phyloP scores from a whole-genome alignment of 2,888 invertebrate genomes.

The Tetrapedia diversipes region DNA sequence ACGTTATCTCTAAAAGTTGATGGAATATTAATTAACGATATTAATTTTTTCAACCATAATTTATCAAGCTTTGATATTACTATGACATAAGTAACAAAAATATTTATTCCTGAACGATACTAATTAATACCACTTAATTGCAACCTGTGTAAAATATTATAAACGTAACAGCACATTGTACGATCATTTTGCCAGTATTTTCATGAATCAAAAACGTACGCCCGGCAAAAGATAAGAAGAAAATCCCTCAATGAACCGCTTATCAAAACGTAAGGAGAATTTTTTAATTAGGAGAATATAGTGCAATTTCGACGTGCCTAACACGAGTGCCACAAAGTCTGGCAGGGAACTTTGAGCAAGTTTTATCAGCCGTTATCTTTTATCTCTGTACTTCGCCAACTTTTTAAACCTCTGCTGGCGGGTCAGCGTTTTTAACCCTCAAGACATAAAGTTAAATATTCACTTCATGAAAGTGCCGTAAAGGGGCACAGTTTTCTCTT shows the following conservation, averaged over 20 bases:
- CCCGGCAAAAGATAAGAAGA: too few relatives aligned
- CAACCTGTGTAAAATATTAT: background rate
- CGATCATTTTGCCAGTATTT: too few relatives aligned
- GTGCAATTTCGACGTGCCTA: conserved; percentile 46
- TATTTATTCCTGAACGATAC: background rate
- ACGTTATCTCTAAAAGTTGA: too few relatives aligned
- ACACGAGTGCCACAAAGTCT: conserved; percentile 53
- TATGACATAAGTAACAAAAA: background rate
- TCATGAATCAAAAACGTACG: too few relatives aligned
- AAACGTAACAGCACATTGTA: too few relatives aligned
- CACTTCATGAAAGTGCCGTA: conserved; percentile 75
- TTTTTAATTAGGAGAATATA: conserved; percentile 59
- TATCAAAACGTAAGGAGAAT: conserved; percentile 47
- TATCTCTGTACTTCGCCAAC: conserved; percentile 72
- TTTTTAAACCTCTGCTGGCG: conserved; percentile 77
- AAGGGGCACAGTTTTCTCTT: conserved; percentile 70
- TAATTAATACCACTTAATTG: background rate
- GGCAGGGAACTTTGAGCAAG: conserved; percentile 57
- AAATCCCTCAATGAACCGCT: conserved; percentile 22
- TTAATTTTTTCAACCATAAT: too few relatives aligned
- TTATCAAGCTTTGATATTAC: background rate
- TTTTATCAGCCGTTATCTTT: conserved; percentile 71
- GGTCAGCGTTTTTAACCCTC: conserved; percentile 80
- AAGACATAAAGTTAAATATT: conserved; percentile 78
- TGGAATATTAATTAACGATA: too few relatives aligned